These are phyloP conservation scores for Paedocypris sp. DNA, from an alignment of 2,113 vertebrate genomes.

Conservation along the genomic window DNA sequence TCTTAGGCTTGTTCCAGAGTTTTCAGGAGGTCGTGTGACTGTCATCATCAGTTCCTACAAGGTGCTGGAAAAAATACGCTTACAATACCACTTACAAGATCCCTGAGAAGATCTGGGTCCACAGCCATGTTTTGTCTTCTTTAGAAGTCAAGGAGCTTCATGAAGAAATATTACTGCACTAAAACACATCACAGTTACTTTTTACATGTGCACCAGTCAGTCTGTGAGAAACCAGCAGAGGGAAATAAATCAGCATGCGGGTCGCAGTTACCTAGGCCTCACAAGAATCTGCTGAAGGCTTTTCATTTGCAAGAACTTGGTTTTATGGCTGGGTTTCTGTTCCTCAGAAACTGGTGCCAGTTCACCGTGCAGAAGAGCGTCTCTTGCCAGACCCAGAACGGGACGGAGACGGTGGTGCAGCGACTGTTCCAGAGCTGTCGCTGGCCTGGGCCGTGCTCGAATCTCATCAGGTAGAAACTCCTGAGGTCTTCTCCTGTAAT, in stretches of 20 bases:
- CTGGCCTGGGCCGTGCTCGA: constrained; percentile 88
- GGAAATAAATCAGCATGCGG: background rate
- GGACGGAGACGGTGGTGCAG: constrained; percentile 82
- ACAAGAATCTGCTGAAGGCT: background rate
- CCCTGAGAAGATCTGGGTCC: background rate
- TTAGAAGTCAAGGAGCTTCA: constrained; percentile 1
- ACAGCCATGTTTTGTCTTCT: background rate
- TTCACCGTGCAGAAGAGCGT: constrained; percentile 79
- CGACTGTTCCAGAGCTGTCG: constrained; percentile 86
- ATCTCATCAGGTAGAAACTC: constrained; percentile 76
- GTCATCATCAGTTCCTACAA: background rate
- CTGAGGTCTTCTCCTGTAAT: background rate
- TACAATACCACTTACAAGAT: background rate
- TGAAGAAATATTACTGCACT: background rate
- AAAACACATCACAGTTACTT: background rate
- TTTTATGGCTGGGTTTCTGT: background rate
- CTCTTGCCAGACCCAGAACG: constrained; percentile 88
- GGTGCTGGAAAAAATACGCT: background rate
- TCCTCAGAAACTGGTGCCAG: constrained; percentile 85
- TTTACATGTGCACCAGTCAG: background rate
- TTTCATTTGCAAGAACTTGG: background rate
- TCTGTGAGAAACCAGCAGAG: background rate
- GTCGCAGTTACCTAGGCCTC: too few species aligned
- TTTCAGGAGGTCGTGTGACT: background rate
- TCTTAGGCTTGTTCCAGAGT: background rate